Base-by-base conservation (phyloP, 2,888 invertebrate genomes). In the Litoditis marina region DNA sequence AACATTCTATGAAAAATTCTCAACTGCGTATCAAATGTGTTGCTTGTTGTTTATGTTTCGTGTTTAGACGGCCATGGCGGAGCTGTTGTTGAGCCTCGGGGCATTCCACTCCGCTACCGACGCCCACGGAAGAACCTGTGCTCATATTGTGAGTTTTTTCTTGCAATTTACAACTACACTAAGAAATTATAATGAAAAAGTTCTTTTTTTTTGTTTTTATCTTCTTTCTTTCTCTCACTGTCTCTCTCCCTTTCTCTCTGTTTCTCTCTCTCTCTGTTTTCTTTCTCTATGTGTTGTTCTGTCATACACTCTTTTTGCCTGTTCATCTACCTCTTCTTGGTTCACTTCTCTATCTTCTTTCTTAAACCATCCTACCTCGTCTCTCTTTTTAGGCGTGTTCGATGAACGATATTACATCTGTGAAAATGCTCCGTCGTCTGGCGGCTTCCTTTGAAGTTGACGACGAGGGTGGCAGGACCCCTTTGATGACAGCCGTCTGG, bases 31-130 rank as follows among this genome's bases (percentile, higher is more conserved):
- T n/a, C n/a, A n/a, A n/a, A n/a, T n/a, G n/a, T n/a, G n/a, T n/a
- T n/a, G n/a, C n/a, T n/a, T n/a, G n/a, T n/a, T n/a, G n/a, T n/a
- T n/a, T n/a, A n/a, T n/a, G n/a, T n/a, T n/a, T n/a, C 47, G 64
- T 42, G 59, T 57, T 27, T 69, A 66, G 27, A 66, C 71, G 77
- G 90, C 90, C 68, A 94, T 94, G 80, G 94, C 94, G 0, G 86
- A 91, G 62, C 90, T 84, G 22, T 80, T 86, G 42, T 78, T 87
- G 28, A 80, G 84, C 57, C 83, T 81, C 68, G 83, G 84, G 25
- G 86, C 86, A 6, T 84, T 85, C 71, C 83, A 84, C 11, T 82
- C 84, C 53, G 84, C 84, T 69, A 83, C 83, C 0, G 86, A 86
- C 76, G 83, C 83, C 69, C 85, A 83, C 74, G 85, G 85, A 19